phyloP scores from a whole-genome alignment of 35 echinoderm and acorn worm species.

The Heliocidaris erythrogramma region DNA sequence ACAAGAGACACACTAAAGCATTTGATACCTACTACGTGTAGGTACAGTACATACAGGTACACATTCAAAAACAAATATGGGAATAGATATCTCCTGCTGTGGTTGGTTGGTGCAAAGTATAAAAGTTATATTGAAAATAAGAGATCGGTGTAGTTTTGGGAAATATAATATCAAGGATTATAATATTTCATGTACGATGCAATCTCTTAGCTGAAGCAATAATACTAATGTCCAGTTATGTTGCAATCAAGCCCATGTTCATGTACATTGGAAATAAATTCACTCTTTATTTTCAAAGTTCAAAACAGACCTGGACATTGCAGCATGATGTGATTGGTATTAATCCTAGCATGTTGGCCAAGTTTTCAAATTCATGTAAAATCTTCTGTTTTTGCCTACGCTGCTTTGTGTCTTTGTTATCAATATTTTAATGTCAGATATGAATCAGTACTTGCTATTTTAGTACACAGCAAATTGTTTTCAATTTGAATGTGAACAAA shows the following conservation, averaged over 20 bases:
- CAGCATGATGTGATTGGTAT: no score
- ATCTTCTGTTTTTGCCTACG: neutral
- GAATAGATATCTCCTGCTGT: neutral
- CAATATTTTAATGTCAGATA: neutral
- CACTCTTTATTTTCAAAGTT: neutral
- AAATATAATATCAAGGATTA: no score
- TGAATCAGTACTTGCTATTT: neutral
- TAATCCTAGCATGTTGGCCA: no score
- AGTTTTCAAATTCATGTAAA: neutral
- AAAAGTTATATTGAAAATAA: no score
- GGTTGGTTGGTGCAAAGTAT: neutral
- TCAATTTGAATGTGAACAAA: neutral
- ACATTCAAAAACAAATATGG: neutral
- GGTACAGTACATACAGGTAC: neutral
- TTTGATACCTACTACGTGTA: neutral
- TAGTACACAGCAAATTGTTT: neutral
- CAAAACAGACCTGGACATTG: no score
- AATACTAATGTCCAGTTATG: no score
- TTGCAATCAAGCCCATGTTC: neutral
- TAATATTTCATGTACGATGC: no score
- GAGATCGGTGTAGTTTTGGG: no score
- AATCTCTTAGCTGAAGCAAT: no score
- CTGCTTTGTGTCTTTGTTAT: neutral
- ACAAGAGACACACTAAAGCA: neutral
- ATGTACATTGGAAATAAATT: neutral